These are phyloP conservation scores for Synanthedon vespiformis DNA, from an alignment of 2,888 invertebrate species.

Conservation along the genomic window DNA sequence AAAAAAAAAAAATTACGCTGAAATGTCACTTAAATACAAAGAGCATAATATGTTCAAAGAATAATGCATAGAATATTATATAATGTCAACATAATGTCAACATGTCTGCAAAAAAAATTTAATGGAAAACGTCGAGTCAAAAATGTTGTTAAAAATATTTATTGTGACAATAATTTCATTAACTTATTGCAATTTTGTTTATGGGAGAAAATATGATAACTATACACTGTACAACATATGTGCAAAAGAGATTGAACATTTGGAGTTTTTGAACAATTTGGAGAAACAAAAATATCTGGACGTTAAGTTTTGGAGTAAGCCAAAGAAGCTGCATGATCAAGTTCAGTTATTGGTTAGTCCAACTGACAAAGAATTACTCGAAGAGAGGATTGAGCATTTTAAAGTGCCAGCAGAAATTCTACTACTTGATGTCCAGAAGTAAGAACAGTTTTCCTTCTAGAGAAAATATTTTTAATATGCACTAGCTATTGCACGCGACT, in stretches of 20 bases:
- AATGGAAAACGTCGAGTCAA: not conserved
- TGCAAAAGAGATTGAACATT: slow-evolving; percentile 26
- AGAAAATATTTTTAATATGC: too few species aligned
- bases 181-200: slow-evolving; percentile 19
- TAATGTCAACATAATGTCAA: too few species aligned
- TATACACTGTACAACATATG: slow-evolving; percentile 24
- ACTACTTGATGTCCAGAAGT: slow-evolving; percentile 33
- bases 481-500: too few species aligned
- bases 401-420: slow-evolving; percentile 18
- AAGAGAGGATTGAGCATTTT: slow-evolving; percentile 33
- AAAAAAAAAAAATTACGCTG: too few species aligned
- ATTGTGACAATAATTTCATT: slow-evolving; percentile 20
- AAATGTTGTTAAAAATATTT: slow-evolving; percentile 27
- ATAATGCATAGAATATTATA: too few species aligned
- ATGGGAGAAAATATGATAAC: slow-evolving; percentile 26
- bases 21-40: too few species aligned
- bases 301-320: slow-evolving; percentile 37
- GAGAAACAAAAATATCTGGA: slow-evolving; percentile 33
- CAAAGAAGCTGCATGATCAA: slow-evolving; percentile 27
- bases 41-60: too few species aligned
- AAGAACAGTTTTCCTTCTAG: not conserved
- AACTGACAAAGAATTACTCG: slow-evolving; percentile 22
- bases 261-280: slow-evolving; percentile 38
- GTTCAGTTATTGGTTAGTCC: slow-evolving; percentile 37
- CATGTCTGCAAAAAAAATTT: too few species aligned